These are phyloP conservation scores for Camptogramma bilineatum DNA, from an alignment of 2,888 invertebrate species.

Conservation along the genomic window DNA sequence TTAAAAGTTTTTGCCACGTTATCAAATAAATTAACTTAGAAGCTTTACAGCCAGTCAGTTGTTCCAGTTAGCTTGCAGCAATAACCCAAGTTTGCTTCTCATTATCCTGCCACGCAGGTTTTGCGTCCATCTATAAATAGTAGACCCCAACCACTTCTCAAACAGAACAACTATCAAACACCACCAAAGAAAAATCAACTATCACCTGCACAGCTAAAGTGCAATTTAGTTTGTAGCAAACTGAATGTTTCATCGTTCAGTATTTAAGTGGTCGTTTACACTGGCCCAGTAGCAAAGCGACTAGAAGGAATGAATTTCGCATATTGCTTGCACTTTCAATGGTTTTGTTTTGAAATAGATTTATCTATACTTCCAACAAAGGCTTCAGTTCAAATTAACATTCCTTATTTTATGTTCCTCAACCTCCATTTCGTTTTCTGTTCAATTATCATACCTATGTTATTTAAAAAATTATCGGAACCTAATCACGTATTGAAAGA, in stretches of 20 bases:
- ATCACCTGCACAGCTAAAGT: slow-evolving; percentile 39
- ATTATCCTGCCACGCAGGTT: slow-evolving; percentile 78
- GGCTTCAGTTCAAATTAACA: background rate
- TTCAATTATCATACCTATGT: no score
- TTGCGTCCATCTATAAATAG: slow-evolving; percentile 80
- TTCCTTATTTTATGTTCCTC: background rate
- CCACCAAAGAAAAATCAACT: slow-evolving; percentile 46
- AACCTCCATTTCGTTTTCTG: background rate
- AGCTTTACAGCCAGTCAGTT: background rate
- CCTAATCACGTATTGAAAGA: no score
- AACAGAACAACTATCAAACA: slow-evolving; percentile 45
- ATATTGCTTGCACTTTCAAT: slow-evolving; percentile 80
- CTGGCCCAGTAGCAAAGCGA: slow-evolving; percentile 71
- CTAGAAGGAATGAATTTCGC: slow-evolving; percentile 73
- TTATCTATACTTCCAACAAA: slow-evolving; percentile 53
- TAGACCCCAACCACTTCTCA: slow-evolving; percentile 44
- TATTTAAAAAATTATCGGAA: no score
- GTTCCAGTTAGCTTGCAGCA: slow-evolving; percentile 57
- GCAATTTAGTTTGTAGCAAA: slow-evolving; percentile 37
- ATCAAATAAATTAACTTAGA: no score
- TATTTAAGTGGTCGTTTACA: slow-evolving; percentile 47
- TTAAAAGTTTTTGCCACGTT: no score
- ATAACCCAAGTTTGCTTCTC: slow-evolving; percentile 64
- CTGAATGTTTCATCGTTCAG: slow-evolving; percentile 40
- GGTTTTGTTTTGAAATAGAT: slow-evolving; percentile 63